Base-by-base conservation (phyloP, 2,113 vertebrate species). In the Elephantulus edwardii region DNA sequence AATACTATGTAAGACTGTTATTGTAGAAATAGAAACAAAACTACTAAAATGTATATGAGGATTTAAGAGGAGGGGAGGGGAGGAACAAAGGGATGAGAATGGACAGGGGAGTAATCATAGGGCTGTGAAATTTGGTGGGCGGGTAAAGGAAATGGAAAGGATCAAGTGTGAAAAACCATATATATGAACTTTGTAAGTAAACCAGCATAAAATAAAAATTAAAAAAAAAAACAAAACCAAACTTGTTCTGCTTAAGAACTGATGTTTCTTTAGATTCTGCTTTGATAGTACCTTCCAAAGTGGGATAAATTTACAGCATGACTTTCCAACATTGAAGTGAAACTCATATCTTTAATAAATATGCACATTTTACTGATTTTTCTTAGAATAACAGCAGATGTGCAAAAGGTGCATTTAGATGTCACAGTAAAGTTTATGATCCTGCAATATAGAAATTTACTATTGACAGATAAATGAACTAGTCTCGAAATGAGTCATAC, bases 361-460 rank as follows among this genome's bases (percentile, higher is more conserved):
- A 16, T 80, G 19, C 3, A 35, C 19, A 33, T 1, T 68, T 8
- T 6, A 0, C 64, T 42, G 4, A 5, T 11, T 86, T 86, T 74
- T 44, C 90, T 71, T 89, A 42, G 13, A 84, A 92, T 22, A 56
- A 22, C 56, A 38, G 26, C 77, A 93, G 91, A 91, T 93, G 77
- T 95, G 89, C 93, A 30, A 82, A 93, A 95, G 81, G 54, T 83
- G 64, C 89, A 91, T 89, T 75, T 71, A 46, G 75, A 82, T 48
- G 40, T 46, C 74, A 87, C 40, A 22, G 19, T 58, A 33, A 86
- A 88, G 62, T 93, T 72, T 87, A 79, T 66, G 44, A 38, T 26
- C 54, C 52, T 38, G 33, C 64, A 22, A 75, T 42, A 14, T 42
- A 64, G 46, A 26, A 50, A 46, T 84, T 91, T 80, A 60, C 66